Percentiles rank a stretch among this genome's conserved stretches.
Conservation (phyloP, 2,113 vertebrate species). For the Orthonyx spaldingii region DNA sequence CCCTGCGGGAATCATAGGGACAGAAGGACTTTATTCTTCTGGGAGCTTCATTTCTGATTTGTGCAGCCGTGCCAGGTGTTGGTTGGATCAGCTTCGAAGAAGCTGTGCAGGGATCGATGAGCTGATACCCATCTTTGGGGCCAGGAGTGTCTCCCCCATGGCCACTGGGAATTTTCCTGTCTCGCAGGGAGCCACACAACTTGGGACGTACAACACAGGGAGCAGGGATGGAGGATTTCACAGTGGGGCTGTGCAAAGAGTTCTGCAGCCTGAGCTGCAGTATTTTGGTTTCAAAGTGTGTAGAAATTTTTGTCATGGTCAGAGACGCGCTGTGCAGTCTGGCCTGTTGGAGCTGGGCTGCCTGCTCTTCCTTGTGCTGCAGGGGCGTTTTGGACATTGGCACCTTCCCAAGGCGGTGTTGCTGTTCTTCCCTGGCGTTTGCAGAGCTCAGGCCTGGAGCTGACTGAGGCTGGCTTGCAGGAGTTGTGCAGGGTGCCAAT, state of each 20-base stretch:
- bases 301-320: conserved; percentile 16
- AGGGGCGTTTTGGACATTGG: background rate
- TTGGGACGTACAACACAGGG: conserved; percentile 27
- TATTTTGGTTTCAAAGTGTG: conserved; percentile 56
- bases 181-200: background rate
- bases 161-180: background rate
- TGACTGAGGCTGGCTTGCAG: background rate
- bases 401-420: background rate
- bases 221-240: conserved; percentile 62
- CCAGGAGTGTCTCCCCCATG: background rate
- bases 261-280: conserved; percentile 52
- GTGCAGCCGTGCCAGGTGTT: background rate
- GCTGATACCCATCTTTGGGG: background rate
- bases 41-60: background rate
- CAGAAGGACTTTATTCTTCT: background rate
- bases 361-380: background rate
- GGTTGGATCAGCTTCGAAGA: background rate
- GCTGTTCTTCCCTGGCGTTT: conserved; percentile 54
- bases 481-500: conserved; percentile 59
- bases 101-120: background rate
- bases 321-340: background rate
- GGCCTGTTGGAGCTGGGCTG: background rate
- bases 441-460: conserved; percentile 45
- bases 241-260: conserved; percentile 13
- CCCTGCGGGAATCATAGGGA: background rate